Percentiles rank a stretch among this genome's conserved stretches.
These are phyloP conservation scores for Edolisoma coerulescens DNA, from an alignment of 2,113 vertebrate species.

Conservation along the genomic window DNA sequence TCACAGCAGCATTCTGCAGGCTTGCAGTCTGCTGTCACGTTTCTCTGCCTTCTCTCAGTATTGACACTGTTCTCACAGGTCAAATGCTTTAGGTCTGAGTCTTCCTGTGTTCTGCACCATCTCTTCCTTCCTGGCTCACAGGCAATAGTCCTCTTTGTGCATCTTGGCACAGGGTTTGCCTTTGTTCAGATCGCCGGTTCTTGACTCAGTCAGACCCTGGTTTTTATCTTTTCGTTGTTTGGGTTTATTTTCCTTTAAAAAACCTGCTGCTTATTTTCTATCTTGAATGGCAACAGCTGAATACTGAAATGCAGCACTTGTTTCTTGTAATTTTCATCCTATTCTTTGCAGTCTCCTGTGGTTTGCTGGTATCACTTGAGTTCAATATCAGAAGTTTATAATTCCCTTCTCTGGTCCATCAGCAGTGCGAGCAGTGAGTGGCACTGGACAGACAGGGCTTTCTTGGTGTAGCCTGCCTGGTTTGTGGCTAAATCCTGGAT, in stretches of 20 bases:
- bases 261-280: background rate
- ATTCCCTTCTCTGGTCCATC: accelerated
- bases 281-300: background rate
- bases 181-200: accelerated
- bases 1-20: background rate
- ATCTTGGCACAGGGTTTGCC: background rate
- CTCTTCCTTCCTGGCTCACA: background rate
- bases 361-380: accelerated
- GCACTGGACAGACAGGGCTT: background rate
- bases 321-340: background rate
- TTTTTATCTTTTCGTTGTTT: background rate
- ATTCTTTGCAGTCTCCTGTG: background rate
- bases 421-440: background rate
- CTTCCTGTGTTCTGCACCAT: background rate
- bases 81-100: background rate
- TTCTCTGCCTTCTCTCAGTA: background rate
- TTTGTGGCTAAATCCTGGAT: background rate
- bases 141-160: background rate
- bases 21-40: background rate
- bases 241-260: background rate
- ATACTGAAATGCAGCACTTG: background rate
- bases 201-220: background rate
- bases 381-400: background rate
- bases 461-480: background rate
- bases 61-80: background rate